Evolutionary conservation across 2,113 vertebrate genomes (phyloP).

Genomic region (Syngnathus scovelli): DNA sequence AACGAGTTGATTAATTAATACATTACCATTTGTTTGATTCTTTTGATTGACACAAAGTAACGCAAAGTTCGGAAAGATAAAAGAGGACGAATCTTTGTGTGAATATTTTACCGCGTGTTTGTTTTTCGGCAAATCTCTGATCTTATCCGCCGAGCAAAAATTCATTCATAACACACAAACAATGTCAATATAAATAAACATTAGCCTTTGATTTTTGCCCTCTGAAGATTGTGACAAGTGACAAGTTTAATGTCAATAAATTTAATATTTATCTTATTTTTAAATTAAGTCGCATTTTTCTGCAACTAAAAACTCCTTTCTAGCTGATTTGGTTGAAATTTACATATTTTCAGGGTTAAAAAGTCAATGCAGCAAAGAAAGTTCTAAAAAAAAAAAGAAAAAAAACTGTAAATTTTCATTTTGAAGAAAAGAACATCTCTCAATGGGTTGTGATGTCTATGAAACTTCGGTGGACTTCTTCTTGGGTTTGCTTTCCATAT

Average conservation of each 20-base stretch:
- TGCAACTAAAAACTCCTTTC: not conserved
- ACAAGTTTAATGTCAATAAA: not conserved
- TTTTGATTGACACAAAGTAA: slow-evolving; percentile 28
- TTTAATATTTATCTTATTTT: slow-evolving; percentile 1
- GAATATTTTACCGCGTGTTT: slow-evolving; percentile 39
- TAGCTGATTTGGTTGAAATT: not conserved
- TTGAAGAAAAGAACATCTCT: not conserved
- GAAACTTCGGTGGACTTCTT: not conserved
- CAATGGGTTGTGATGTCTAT: not conserved
- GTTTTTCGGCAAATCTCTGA: slow-evolving; percentile 8
- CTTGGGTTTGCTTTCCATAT: not conserved
- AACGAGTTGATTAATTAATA: not conserved
- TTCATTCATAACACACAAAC: slow-evolving; percentile 14
- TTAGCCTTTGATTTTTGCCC: slow-evolving; percentile 33
- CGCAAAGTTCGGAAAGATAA: slow-evolving; percentile 19
- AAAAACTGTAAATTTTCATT: not conserved
- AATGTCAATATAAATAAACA: slow-evolving; percentile 40
- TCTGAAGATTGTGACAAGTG: slow-evolving; percentile 11
- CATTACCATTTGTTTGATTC: not conserved
- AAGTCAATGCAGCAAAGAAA: not conserved
- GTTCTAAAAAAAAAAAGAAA: too few species aligned
- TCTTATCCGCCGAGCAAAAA: slow-evolving; percentile 20
- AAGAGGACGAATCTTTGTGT: slow-evolving; percentile 27
- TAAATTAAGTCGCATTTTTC: not conserved
- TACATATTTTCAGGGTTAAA: not conserved